These are phyloP conservation scores for Scalopus aquaticus DNA, from an alignment of 2,113 vertebrate species.

Conservation along the genomic window DNA sequence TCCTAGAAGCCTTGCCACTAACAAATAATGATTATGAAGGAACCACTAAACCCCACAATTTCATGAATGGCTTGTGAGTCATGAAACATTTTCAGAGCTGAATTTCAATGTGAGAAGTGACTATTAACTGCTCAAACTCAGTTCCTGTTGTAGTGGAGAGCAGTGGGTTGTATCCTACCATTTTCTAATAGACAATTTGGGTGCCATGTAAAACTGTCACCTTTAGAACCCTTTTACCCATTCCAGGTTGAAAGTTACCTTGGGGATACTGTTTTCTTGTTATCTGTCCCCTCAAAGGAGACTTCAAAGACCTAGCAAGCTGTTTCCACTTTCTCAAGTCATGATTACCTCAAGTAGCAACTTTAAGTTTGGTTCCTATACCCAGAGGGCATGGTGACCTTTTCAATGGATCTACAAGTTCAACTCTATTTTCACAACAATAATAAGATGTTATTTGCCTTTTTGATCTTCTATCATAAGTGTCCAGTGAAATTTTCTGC, in stretches of 20 bases:
- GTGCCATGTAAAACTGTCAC: not conserved
- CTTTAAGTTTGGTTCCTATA: not conserved
- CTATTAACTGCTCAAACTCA: not conserved
- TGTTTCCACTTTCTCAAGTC: not conserved
- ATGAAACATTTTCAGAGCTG: not conserved
- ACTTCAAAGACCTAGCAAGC: not conserved
- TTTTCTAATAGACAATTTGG: not conserved
- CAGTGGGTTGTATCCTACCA: not conserved
- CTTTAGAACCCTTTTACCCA: not conserved
- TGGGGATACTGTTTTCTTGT: not conserved
- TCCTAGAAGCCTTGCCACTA: not conserved
- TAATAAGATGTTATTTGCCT: not conserved
- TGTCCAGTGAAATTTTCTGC: not conserved
- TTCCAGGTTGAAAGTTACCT: not conserved
- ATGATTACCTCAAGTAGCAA: accelerated
- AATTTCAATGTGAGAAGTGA: not conserved
- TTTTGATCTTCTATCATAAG: not conserved
- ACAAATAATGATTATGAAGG: not conserved
- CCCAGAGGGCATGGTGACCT: not conserved
- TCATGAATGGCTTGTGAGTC: not conserved
- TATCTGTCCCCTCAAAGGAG: not conserved
- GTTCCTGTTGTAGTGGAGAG: not conserved
- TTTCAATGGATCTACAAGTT: not conserved
- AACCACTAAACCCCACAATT: not conserved
- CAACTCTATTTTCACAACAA: not conserved